These are phyloP conservation scores for Ceraclea dissimilis DNA, from an alignment of 2,888 invertebrate genomes.

Conservation along the genomic window DNA sequence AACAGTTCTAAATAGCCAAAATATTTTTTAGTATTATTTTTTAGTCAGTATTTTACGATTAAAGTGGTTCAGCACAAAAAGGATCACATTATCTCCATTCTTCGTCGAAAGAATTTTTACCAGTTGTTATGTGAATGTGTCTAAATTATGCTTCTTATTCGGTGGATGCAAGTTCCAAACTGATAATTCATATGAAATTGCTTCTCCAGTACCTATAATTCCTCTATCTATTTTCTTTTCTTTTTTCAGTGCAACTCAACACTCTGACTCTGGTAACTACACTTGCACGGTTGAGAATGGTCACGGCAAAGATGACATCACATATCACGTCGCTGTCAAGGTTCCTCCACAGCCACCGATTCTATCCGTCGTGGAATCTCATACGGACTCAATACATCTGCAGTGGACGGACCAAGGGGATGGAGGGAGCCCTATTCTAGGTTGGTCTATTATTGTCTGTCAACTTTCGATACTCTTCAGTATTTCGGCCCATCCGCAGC, in stretches of 20 bases:
- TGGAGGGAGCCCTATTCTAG: slow-evolving; percentile 70
- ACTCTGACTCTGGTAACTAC: slow-evolving; percentile 82
- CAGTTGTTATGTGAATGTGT: too few species aligned
- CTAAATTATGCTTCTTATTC: too few species aligned
- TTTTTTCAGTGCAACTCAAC: slow-evolving; percentile 53
- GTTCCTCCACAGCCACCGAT: slow-evolving; percentile 84
- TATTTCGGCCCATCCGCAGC: too few species aligned
- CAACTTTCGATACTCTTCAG: not conserved
- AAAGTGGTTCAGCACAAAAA: not conserved
- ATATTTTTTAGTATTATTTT: not conserved
- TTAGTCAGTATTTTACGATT: not conserved
- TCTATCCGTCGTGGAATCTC: slow-evolving; percentile 71
- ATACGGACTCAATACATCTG: slow-evolving; percentile 73
- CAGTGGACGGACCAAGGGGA: slow-evolving; percentile 77
- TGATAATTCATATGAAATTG: not conserved
- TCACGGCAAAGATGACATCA: slow-evolving; percentile 75
- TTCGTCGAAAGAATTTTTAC: too few species aligned
- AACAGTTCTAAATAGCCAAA: too few species aligned
- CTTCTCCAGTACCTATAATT: too few species aligned
- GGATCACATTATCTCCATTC: too few species aligned
- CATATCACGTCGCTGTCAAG: slow-evolving; percentile 65
- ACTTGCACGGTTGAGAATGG: slow-evolving; percentile 80
- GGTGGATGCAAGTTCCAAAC: too few species aligned
- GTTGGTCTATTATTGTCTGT: slow-evolving; percentile 33
- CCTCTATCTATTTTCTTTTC: too few species aligned